phyloP scores from a whole-genome alignment of 1,140 invertebrate genomes.

The Eriocheir sinensis region DNA sequence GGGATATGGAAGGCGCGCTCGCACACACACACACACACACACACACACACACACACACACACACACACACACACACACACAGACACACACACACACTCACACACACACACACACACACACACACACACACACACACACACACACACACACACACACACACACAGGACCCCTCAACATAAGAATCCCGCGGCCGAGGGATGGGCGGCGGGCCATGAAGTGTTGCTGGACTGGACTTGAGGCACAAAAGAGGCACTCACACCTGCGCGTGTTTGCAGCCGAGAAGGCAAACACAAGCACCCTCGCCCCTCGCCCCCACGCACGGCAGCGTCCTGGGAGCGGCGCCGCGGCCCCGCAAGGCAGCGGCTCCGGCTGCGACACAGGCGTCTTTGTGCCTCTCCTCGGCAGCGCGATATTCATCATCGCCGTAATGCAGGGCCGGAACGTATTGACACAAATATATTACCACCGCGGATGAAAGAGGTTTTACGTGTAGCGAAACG shows the following conservation, averaged over 20 bases:
- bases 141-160: neutral
- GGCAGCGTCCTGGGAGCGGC: neutral
- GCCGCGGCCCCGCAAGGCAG: neutral
- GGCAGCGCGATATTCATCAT: constrained; percentile 49
- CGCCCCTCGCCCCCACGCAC: neutral
- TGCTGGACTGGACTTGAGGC: neutral
- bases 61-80: neutral
- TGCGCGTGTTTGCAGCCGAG: neutral
- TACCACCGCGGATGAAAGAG: constrained; percentile 45
- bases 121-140: neutral
- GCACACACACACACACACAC: neutral
- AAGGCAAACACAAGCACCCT: neutral
- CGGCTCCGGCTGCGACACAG: neutral
- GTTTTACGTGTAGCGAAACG: constrained; percentile 28
- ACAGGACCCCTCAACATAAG: neutral
- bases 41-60: neutral
- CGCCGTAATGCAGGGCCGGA: constrained; percentile 15
- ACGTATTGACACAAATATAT: constrained; percentile 63
- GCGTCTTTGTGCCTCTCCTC: neutral
- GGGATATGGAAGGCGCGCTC: neutral
- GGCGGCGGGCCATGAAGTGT: neutral
- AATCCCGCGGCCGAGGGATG: neutral
- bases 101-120: neutral
- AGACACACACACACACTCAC: neutral
- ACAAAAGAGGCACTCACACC: constrained; percentile 4